These are phyloP conservation scores for Zaprionus obscuricornis DNA, from an alignment of 2,888 invertebrate genomes.

Conservation along the genomic window DNA sequence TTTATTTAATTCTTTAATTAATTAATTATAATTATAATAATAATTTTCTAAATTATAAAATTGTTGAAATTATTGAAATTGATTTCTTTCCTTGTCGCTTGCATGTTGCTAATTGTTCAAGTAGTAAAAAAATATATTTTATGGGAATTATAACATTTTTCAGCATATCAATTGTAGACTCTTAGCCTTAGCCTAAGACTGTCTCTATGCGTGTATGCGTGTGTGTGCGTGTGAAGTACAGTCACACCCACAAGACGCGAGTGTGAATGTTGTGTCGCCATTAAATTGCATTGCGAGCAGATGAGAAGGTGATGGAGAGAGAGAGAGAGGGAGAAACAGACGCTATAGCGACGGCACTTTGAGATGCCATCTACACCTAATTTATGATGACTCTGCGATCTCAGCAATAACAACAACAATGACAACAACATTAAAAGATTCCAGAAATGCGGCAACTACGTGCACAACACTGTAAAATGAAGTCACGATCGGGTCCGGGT, in stretches of 20 bases:
- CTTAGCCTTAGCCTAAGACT: conserved; percentile 8
- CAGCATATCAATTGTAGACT: conserved; percentile 5
- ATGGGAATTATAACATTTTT: conserved; percentile 20
- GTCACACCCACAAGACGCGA: conserved; percentile 27
- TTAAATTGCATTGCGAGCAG: conserved; percentile 39
- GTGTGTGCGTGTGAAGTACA: too few species aligned
- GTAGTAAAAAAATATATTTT: not conserved
- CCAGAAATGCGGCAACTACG: conserved; percentile 61
- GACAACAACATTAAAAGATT: conserved; percentile 48
- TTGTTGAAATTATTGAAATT: not conserved
- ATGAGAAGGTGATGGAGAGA: conserved; percentile 13
- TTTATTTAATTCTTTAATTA: too few species aligned
- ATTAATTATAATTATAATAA: too few species aligned
- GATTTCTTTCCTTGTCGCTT: conserved; percentile 1
- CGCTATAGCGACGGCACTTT: conserved; percentile 60
- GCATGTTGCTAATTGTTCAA: conserved; percentile 22
- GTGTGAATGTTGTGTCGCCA: conserved; percentile 32
- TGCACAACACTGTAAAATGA: conserved; percentile 60
- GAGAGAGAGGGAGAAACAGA: too few species aligned
- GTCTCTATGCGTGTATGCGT: too few species aligned
- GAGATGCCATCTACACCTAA: conserved; percentile 74
- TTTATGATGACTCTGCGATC: conserved; percentile 61
- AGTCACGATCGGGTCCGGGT: conserved; percentile 63
- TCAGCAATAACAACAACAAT: conserved; percentile 5
- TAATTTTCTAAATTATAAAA: too few species aligned